Evolutionary conservation across 64 coral and sea anemone species (phyloP).

Genomic region (Anthopleura sola): DNA sequence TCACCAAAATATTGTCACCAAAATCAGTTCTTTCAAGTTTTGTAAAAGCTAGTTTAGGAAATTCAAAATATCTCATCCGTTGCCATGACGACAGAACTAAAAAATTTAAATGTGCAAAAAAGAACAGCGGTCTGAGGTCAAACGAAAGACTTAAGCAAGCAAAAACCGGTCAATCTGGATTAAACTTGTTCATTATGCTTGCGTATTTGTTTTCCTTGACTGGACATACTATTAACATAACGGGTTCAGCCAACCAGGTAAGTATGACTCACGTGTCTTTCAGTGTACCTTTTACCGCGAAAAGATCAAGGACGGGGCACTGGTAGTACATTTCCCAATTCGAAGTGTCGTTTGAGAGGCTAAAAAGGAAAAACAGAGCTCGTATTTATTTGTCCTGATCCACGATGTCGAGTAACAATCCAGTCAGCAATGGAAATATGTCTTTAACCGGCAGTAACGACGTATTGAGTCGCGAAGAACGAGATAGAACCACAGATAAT

Average conservation of each 20-base stretch:
- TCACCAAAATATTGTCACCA: too few species aligned
- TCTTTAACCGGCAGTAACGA: neutral
- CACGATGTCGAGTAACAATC: neutral
- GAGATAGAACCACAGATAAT: conserved; percentile 12
- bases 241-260: neutral
- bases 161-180: too few species aligned
- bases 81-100: too few species aligned
- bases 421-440: neutral
- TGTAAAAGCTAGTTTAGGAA: too few species aligned
- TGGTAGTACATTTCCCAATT: neutral
- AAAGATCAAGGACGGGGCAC: neutral
- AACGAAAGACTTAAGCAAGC: too few species aligned
- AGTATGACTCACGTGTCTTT: neutral
- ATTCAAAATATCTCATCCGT: too few species aligned
- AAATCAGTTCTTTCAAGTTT: too few species aligned
- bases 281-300: neutral
- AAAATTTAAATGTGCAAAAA: too few species aligned
- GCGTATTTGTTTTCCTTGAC: neutral
- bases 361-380: neutral
- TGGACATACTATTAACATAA: neutral
- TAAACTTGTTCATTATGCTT: too few species aligned
- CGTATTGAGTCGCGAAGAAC: neutral
- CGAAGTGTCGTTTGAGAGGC: neutral
- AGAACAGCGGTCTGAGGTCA: too few species aligned
- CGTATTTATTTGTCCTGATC: neutral